Conservation (phyloP, 2,888 invertebrate genomes). For the Blera fallax region DNA sequence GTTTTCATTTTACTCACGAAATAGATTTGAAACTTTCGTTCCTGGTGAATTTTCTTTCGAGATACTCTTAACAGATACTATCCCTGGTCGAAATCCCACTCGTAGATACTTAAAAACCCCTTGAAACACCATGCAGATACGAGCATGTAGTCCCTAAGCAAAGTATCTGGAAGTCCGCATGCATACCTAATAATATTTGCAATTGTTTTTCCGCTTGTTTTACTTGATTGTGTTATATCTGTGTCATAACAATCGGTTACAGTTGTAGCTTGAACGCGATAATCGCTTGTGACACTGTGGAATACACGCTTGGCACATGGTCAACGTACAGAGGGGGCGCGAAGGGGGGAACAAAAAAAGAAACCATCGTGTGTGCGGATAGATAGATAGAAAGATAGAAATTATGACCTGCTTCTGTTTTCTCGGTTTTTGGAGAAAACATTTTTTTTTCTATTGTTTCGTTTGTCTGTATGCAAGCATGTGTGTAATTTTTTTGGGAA, state of each 20-base stretch:
- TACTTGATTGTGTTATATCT: slow-evolving; percentile 52
- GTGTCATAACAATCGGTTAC: slow-evolving; percentile 58
- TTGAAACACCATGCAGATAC: background rate
- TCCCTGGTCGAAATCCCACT: background rate
- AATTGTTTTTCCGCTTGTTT: slow-evolving; percentile 55
- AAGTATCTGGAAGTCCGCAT: background rate
- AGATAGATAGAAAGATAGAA: slow-evolving; percentile 46
- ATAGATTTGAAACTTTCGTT: background rate
- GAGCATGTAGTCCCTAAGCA: too few relatives aligned
- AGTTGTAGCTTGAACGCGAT: slow-evolving; percentile 53
- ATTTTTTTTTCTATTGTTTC: background rate
- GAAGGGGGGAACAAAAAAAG: slow-evolving; percentile 9
- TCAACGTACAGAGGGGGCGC: slow-evolving; percentile 19
- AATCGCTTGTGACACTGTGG: slow-evolving; percentile 58
- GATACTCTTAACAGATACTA: background rate
- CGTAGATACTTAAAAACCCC: background rate
- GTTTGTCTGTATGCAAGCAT: background rate
- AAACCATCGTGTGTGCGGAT: slow-evolving; percentile 35
- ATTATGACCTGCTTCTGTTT: slow-evolving; percentile 64
- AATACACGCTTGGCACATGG: slow-evolving; percentile 54
- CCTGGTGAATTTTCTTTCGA: background rate
- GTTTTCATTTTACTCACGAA: background rate
- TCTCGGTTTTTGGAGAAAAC: slow-evolving; percentile 43
- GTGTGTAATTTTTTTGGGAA: slow-evolving; percentile 18
- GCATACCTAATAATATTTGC: background rate